Conservation (phyloP, 2,113 vertebrate species). For the Colinus virginianus region DNA sequence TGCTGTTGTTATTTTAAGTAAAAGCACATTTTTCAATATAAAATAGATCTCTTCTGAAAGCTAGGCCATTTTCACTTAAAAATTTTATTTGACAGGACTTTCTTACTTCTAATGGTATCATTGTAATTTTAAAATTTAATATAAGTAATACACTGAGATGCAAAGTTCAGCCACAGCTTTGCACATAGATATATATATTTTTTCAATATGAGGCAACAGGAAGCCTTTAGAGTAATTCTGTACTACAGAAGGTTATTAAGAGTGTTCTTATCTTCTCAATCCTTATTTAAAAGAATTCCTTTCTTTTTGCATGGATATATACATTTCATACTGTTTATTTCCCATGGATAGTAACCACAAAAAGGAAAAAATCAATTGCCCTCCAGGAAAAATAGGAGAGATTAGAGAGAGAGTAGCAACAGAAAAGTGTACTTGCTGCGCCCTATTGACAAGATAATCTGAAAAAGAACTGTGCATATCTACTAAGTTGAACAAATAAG, state of each 20-base stretch:
- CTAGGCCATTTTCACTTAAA: neutral
- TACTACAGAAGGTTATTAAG: neutral
- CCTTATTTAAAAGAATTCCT: neutral
- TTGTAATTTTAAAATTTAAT: neutral
- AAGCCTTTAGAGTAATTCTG: neutral
- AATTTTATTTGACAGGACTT: neutral
- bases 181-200: neutral
- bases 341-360: neutral
- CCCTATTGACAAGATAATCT: neutral
- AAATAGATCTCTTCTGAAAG: neutral
- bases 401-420: neutral
- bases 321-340: neutral
- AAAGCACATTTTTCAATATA: neutral
- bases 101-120: neutral
- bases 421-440: neutral
- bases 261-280: neutral
- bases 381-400: neutral
- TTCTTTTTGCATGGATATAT: neutral
- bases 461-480: neutral
- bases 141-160: neutral
- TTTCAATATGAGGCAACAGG: neutral
- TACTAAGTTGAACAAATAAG: neutral
- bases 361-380: neutral
- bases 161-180: neutral
- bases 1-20: neutral